These are phyloP conservation scores for Julus scanicus DNA, from an alignment of 2,888 invertebrate genomes.

Conservation along the genomic window DNA sequence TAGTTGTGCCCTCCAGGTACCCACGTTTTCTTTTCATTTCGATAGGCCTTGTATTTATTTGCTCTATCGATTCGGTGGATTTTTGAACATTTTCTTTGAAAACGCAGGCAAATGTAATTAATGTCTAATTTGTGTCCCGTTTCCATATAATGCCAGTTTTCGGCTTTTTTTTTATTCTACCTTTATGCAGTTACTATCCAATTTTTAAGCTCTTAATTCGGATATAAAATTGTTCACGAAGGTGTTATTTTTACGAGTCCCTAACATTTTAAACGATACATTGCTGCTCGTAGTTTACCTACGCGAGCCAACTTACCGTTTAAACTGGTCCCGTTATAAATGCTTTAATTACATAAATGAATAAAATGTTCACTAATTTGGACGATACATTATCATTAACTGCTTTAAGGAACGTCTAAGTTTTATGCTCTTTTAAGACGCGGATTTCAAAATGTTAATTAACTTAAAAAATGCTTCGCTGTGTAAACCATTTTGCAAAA, in stretches of 20 bases:
- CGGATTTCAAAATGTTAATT: constrained; percentile 43
- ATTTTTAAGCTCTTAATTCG: background rate
- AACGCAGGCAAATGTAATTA: background rate
- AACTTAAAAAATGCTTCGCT: constrained; percentile 2
- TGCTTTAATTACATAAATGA: constrained; percentile 37
- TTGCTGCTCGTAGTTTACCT: background rate
- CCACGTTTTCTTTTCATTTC: constrained; percentile 21
- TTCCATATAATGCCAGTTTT: background rate
- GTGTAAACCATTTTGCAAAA: background rate
- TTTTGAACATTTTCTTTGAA: background rate
- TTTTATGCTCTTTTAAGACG: constrained; percentile 4
- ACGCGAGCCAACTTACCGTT: background rate
- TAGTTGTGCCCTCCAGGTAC: background rate
- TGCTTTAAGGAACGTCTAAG: constrained; percentile 5
- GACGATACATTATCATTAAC: background rate
- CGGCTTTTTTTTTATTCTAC: background rate
- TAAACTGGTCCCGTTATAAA: background rate
- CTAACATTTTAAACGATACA: background rate
- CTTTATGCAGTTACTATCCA: background rate
- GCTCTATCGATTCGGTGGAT: background rate
- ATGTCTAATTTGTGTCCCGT: background rate
- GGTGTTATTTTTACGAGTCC: background rate
- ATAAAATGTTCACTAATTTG: background rate
- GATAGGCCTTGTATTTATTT: constrained; percentile 3
- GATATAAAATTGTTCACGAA: background rate